phyloP scores from a whole-genome alignment of 2,113 vertebrate species.

The Tapirus terrestris region DNA sequence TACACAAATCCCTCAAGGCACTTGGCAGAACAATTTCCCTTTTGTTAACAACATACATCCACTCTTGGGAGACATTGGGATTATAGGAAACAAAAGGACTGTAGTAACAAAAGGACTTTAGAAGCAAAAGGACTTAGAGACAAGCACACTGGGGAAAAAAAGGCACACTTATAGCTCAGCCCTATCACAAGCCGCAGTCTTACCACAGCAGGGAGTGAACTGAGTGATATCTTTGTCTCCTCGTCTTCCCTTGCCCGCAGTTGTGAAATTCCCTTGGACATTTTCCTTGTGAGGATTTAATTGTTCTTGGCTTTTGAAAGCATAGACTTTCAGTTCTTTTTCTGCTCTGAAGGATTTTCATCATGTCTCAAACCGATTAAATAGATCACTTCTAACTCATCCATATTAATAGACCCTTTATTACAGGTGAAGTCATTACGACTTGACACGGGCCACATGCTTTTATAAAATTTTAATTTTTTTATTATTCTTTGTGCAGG shows the following conservation, averaged over 20 bases:
- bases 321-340: constrained; percentile 36
- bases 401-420: constrained; percentile 82
- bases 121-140: not conserved
- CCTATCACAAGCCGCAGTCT: not conserved
- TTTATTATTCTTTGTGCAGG: constrained; percentile 77
- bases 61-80: not conserved
- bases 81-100: not conserved
- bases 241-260: not conserved
- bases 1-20: not conserved
- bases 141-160: not conserved
- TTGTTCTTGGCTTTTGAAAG: constrained; percentile 66
- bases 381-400: constrained; percentile 76
- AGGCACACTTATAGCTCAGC: not conserved
- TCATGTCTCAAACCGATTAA: constrained; percentile 59
- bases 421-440: constrained; percentile 78
- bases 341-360: constrained; percentile 63
- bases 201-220: not conserved
- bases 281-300: constrained; percentile 60
- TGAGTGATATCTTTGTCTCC: not conserved
- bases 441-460: constrained; percentile 72
- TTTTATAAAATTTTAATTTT: constrained; percentile 85
- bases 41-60: not conserved
- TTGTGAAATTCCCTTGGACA: constrained; percentile 59
- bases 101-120: not conserved
- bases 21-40: not conserved